Evolutionary conservation across 2,113 vertebrate species (phyloP), one percentile per base, ranked within the genome.

Genomic region (Mormyrus iriodes): DNA sequence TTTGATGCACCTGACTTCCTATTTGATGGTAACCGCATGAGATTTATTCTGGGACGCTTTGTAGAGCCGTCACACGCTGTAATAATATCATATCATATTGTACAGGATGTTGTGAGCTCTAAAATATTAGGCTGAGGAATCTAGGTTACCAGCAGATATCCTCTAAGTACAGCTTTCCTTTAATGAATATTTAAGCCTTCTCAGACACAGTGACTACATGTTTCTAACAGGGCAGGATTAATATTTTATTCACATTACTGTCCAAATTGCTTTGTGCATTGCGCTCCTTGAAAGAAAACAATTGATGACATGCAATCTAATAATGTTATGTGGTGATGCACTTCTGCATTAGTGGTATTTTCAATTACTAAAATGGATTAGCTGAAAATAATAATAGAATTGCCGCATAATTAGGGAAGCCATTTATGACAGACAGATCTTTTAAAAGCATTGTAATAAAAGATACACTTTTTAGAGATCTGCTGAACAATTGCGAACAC

Each of bases 121-220:
- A 87, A 84, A 82, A 87, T 89, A 82, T 88, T 53, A 44, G 27
- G 27, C 65, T 39, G 65, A 87, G 53, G 65, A 82, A 89, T 89
- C 49, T 49, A 90, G 87, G 84, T 44, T 90, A 65, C 79, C 52
- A 90, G 86, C 69, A 44, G 52, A 86, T 90, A 84, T 88, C 76
- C 87, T 52, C 76, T 39, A 86, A 92, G 90, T 89, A 88, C 90
- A 91, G 90, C 88, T 93, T 90, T 89, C 90, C 92, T 90, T 88
- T 91, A 93, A 94, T 94, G 92, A 95, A 95, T 92, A 94, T 88
- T 91, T 92, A 93, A 93, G 90, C 91, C 91, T 88, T 92, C 89
- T 92, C 91, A 94, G 94, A 92, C 92, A 93, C 92, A 90, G 88
- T 92, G 90, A 91, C 92, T 92, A 90, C 91, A 91, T 91, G 92